Base-by-base conservation (phyloP, 2,888 invertebrate genomes). In the Autographa gamma region DNA sequence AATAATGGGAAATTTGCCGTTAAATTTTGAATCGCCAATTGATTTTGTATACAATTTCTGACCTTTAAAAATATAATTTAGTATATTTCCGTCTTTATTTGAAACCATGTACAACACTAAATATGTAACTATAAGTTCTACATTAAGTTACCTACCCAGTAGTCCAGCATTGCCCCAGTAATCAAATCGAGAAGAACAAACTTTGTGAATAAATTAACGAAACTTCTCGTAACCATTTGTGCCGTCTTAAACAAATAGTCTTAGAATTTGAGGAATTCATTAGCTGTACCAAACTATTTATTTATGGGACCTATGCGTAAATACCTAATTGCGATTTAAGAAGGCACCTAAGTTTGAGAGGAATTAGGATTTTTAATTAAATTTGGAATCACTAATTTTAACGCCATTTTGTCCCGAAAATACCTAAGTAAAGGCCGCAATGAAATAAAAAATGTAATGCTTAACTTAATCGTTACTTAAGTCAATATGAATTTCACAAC, bases 141-240 rank as follows among this genome's bases (percentile, higher is more conserved):
- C 13, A 13, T 11, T 48, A n/a, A n/a, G 56, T 19, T n/a, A 61
- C 19, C 31, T n/a, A 61, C 19, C 31, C 25, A 68, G 41, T 63
- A 66, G 31, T 52, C 25, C 52, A 67, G 56, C 66, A 58, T 60
- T 54, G 62, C 63, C n/a, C 63, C 60, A 66, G 63, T 71, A 76
- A 82, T 84, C 69, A 75, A 82, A 76, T 74, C 67, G 61, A 58
- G 69, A 67, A 66, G 19, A 66, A 63, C 72, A 73, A 85, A 83
- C 75, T 88, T 80, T 61, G 66, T 65, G 84, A 82, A 87, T 86
- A 87, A 84, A 84, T 87, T 84, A 81, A 59, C 18, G 34, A 58
- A 85, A 81, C 74, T 81, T 80, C 75, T 71, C 81, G 68, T 71
- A 77, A 62, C 48, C 68, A 84, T 79, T 77, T 79, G 74, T 65